Percentiles rank a stretch among this genome's conserved stretches.
Evolutionary conservation across 2,797 vertebrate genomes (phyloP).

Genomic region (Cephalopachus bancanus): DNA sequence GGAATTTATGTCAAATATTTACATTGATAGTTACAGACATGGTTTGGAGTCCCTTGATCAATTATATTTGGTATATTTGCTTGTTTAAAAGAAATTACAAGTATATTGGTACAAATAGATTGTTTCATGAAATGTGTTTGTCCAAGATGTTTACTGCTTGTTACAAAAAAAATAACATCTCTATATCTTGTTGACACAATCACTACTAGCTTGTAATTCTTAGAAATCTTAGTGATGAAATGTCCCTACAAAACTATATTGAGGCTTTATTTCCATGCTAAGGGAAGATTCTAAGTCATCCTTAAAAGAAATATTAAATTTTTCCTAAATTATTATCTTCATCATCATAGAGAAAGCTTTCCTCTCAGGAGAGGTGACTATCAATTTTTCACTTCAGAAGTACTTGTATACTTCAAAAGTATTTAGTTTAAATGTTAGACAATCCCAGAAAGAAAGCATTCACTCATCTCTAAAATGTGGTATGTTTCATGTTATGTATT

Average conservation of each 20-base stretch:
- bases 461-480: slow-evolving; percentile 24
- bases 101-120: background rate
- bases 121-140: slow-evolving; percentile 48
- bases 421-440: slow-evolving; percentile 10
- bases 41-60: background rate
- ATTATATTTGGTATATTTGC: slow-evolving; percentile 11
- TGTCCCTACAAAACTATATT: slow-evolving; percentile 7
- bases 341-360: slow-evolving; percentile 35
- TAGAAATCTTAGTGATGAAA: slow-evolving; percentile 35
- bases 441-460: background rate
- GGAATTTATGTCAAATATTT: slow-evolving; percentile 4
- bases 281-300: background rate
- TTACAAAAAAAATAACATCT: background rate
- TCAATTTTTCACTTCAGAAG: slow-evolving; percentile 25
- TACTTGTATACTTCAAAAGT: slow-evolving; percentile 20
- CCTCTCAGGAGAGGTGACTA: slow-evolving; percentile 29
- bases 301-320: background rate
- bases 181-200: background rate
- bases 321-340: background rate
- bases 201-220: background rate
- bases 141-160: background rate
- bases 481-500: background rate
- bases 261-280: slow-evolving; percentile 6
- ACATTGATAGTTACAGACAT: background rate
- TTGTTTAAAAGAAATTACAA: slow-evolving; percentile 21